phyloP scores from a whole-genome alignment of 30 jellyfish, hydroid and myxozoan genomes.

The Sanderia malayensis region DNA sequence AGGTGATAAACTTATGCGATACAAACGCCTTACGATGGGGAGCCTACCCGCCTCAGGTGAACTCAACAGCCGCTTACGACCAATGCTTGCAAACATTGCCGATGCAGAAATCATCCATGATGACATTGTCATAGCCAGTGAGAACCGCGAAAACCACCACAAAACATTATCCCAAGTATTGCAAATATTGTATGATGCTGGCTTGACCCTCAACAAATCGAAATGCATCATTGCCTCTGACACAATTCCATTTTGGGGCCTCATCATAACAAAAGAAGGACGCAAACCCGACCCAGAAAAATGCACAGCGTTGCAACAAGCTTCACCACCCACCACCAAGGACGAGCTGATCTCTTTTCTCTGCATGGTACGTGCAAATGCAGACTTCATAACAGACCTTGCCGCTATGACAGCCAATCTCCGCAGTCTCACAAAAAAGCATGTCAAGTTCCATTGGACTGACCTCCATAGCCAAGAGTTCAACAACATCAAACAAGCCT shows the following conservation, averaged over 20 bases:
- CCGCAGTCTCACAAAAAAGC: slow-evolving; percentile 7
- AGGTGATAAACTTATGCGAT: slow-evolving; percentile 40
- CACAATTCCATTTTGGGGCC: slow-evolving; percentile 23
- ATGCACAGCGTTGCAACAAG: slow-evolving; percentile 2
- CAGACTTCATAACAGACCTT: slow-evolving; percentile 24
- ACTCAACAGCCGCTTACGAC: slow-evolving; percentile 54
- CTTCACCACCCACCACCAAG: slow-evolving; percentile 8
- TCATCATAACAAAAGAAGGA: slow-evolving; percentile 6
- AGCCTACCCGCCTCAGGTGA: slow-evolving; percentile 57
- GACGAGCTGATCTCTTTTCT: slow-evolving; percentile 17
- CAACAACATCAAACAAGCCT: slow-evolving; percentile 19
- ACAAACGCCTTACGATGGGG: slow-evolving; percentile 55
- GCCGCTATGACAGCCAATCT: slow-evolving; percentile 18
- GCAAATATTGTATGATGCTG: slow-evolving; percentile 3
- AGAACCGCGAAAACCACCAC: neutral
- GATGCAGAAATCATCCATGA: slow-evolving; percentile 26
- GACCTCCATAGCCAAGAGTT: slow-evolving; percentile 7
- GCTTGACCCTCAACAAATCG: slow-evolving; percentile 6
- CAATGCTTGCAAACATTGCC: slow-evolving; percentile 42
- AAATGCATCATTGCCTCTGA: neutral
- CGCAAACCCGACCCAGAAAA: slow-evolving; percentile 9
- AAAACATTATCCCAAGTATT: neutral
- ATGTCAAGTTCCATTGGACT: neutral
- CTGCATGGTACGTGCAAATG: slow-evolving; percentile 16
- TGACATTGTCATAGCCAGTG: slow-evolving; percentile 17